phyloP scores from a whole-genome alignment of 2,113 vertebrate genomes.

The Dicaeum eximium region DNA sequence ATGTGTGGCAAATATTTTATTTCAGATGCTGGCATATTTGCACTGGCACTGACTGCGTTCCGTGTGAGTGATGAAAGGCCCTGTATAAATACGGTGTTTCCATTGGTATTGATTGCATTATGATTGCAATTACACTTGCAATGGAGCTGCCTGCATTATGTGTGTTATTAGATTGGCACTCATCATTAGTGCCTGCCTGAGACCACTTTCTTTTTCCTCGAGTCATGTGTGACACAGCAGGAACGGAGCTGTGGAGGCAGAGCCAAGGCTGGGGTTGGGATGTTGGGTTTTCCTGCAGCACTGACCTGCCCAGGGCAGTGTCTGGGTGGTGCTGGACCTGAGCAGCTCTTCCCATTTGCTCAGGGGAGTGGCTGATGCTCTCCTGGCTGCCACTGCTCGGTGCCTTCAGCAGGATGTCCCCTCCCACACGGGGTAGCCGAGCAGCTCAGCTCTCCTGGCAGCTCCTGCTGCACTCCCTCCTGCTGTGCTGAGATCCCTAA shows the following conservation, averaged over 20 bases:
- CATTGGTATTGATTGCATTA: conserved; percentile 47
- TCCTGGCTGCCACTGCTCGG: background rate
- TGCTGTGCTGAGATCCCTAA: background rate
- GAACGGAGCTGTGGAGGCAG: background rate
- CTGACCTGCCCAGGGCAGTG: background rate
- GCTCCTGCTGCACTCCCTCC: background rate
- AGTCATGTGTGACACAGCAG: background rate
- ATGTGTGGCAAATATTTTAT: conserved; percentile 61
- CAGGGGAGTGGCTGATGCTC: background rate
- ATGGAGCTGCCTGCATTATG: background rate
- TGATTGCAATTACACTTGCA: conserved; percentile 45
- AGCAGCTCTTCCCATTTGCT: background rate
- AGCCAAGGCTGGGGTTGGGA: background rate
- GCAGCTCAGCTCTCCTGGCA: background rate
- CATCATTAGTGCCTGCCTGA: background rate
- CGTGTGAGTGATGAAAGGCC: conserved; percentile 65
- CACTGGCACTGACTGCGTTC: conserved; percentile 51
- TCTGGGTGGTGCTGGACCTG: background rate
- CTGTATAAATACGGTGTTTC: conserved; percentile 65
- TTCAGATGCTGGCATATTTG: conserved; percentile 64
- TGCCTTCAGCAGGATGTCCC: background rate
- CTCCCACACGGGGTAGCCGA: fast-evolving
- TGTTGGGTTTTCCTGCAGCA: background rate
- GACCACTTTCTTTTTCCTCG: background rate
- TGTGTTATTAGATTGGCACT: background rate